phyloP scores from a whole-genome alignment of 2,888 invertebrate species.

The Gnatocerus cornutus region DNA sequence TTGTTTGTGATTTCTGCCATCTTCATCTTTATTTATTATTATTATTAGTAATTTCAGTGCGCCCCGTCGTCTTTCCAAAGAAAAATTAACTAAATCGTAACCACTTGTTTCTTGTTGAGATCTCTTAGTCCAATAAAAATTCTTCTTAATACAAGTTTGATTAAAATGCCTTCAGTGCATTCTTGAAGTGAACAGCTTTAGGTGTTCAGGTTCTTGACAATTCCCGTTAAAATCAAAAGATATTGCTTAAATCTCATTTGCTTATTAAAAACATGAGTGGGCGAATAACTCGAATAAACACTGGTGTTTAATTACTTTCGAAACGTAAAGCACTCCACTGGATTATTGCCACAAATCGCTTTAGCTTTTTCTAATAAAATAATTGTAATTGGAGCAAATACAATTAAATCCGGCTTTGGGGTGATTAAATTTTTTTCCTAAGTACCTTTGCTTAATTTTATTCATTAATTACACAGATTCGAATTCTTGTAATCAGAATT shows the following conservation, averaged over 20 bases:
- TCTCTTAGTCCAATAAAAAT: constrained; percentile 7
- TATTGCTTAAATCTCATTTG: constrained; percentile 26
- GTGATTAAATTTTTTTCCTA: constrained; percentile 11
- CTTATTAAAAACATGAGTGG: constrained; percentile 40
- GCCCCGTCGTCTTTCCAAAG: neutral
- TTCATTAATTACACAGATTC: constrained; percentile 5
- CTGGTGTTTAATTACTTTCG: constrained; percentile 39
- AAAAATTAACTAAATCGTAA: neutral
- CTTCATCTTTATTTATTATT: too few species aligned
- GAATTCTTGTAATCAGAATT: neutral
- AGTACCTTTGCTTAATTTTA: neutral
- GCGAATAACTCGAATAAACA: constrained; percentile 31
- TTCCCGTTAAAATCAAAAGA: constrained; percentile 31
- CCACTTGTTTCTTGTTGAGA: neutral
- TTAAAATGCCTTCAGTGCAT: constrained; percentile 13
- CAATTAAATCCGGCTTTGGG: constrained; percentile 30
- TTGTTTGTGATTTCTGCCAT: too few species aligned
- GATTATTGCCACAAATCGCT: constrained; percentile 33
- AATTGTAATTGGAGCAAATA: constrained; percentile 21
- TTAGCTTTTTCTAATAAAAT: constrained; percentile 27
- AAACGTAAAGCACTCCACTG: constrained; percentile 32
- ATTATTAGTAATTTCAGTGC: too few species aligned
- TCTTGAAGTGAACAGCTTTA: constrained; percentile 23
- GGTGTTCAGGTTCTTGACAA: constrained; percentile 19
- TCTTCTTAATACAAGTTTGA: neutral